Conservation (phyloP, 2,888 invertebrate genomes). For the Nycteola revayana region DNA sequence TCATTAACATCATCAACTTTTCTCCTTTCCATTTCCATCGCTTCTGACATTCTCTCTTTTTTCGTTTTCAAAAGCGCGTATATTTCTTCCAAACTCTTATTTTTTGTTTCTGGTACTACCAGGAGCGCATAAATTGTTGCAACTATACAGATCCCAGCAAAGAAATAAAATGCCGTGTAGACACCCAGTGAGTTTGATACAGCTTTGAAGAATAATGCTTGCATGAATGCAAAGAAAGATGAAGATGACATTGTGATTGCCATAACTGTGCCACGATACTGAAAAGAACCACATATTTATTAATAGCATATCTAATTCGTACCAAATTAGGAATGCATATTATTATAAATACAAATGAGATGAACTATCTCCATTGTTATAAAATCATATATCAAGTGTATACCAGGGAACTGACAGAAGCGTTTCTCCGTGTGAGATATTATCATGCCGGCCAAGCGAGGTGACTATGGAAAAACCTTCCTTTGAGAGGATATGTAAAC, state of each 20-base stretch:
- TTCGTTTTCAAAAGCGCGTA: constrained; percentile 53
- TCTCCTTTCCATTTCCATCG: constrained; percentile 2
- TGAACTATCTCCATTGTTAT: too few relatives aligned
- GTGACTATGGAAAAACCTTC: too few relatives aligned
- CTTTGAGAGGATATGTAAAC: too few relatives aligned
- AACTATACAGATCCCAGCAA: constrained; percentile 48
- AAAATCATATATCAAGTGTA: too few relatives aligned
- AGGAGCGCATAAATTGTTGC: constrained; percentile 47
- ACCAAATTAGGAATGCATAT: too few relatives aligned
- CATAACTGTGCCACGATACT: constrained; percentile 68
- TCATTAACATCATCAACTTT: background rate
- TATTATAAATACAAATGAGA: too few relatives aligned
- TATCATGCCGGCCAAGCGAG: too few relatives aligned
- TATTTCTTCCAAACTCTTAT: constrained; percentile 53
- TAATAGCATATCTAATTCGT: too few relatives aligned
- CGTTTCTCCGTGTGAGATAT: too few relatives aligned
- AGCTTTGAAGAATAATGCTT: constrained; percentile 63
- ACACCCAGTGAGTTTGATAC: constrained; percentile 50
- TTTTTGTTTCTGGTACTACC: constrained; percentile 58
- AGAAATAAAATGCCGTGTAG: constrained; percentile 58
- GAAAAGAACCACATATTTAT: too few relatives aligned
- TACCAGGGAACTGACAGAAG: too few relatives aligned
- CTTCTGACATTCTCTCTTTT: constrained; percentile 43
- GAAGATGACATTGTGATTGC: constrained; percentile 56
- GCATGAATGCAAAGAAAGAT: constrained; percentile 49